A percentile compares a stretch with the other conserved stretches of the same genome.
These are phyloP conservation scores for Planococcus citri DNA, from an alignment of 1,140 invertebrate genomes.

Conservation along the genomic window DNA sequence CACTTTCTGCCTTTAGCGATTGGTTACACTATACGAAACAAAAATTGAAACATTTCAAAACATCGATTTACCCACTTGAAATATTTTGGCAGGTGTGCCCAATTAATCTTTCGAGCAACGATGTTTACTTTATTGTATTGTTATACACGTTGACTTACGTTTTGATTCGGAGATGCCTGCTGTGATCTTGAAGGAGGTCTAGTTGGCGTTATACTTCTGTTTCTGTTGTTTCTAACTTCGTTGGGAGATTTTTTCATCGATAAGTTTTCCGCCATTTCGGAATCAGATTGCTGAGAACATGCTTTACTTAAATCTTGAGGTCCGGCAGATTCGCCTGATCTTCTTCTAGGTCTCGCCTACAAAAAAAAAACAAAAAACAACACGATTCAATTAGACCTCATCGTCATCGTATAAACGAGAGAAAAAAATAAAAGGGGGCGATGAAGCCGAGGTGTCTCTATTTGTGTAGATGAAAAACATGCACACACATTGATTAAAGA, in stretches of 20 bases:
- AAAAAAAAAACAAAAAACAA: slow-evolving; percentile 20
- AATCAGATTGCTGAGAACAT: slow-evolving; percentile 31
- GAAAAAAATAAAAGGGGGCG: not conserved
- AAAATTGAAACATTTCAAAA: not conserved
- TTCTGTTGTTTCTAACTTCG: slow-evolving; percentile 21
- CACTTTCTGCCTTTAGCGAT: slow-evolving; percentile 29
- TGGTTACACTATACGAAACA: not conserved
- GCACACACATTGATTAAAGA: not conserved
- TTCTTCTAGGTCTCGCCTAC: slow-evolving; percentile 61
- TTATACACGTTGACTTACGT: too few species aligned
- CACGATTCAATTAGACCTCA: not conserved
- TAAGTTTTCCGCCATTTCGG: slow-evolving; percentile 32
- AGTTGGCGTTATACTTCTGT: slow-evolving; percentile 13
- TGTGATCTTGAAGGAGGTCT: not conserved
- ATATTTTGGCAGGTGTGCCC: not conserved
- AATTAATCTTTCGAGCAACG: not conserved
- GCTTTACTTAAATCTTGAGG: slow-evolving; percentile 45
- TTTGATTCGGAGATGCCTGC: slow-evolving; percentile 8
- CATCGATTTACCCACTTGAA: not conserved
- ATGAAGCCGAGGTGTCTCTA: not conserved
- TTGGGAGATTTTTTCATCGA: slow-evolving; percentile 30
- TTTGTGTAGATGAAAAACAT: not conserved
- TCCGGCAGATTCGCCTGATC: slow-evolving; percentile 56
- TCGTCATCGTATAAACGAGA: not conserved
- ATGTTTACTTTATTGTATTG: not conserved